phyloP scores from a whole-genome alignment of 2,113 vertebrate species.

The Nycticryphes semicollaris region DNA sequence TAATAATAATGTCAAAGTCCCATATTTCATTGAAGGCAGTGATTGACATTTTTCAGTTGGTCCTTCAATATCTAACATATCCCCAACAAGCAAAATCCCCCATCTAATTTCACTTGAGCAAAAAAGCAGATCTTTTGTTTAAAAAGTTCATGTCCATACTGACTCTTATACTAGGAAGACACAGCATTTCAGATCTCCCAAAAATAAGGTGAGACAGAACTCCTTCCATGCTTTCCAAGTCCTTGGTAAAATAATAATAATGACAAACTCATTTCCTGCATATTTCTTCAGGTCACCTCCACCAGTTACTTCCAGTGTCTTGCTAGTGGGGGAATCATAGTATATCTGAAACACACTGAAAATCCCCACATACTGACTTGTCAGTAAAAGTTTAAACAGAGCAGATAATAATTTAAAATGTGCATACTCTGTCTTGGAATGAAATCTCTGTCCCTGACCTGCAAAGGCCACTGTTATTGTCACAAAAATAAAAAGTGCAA shows the following conservation, averaged over 20 bases:
- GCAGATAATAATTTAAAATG: not conserved
- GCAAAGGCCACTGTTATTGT: not conserved
- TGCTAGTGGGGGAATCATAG: not conserved
- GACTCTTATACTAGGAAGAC: not conserved
- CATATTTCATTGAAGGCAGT: not conserved
- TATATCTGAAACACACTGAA: not conserved
- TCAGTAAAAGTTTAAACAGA: not conserved
- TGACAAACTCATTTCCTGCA: not conserved
- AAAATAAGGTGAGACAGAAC: not conserved
- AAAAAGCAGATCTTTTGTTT: not conserved
- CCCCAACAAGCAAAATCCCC: not conserved
- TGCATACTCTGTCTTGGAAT: not conserved
- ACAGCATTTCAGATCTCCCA: not conserved
- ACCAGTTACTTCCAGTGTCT: not conserved
- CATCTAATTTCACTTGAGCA: not conserved
- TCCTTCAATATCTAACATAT: not conserved
- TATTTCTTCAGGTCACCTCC: not conserved
- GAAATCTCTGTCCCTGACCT: not conserved
- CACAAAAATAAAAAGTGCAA: not conserved
- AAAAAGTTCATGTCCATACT: not conserved
- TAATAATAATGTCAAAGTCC: not conserved
- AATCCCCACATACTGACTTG: not conserved
- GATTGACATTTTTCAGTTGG: not conserved
- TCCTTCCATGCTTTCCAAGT: not conserved
- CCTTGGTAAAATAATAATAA: not conserved